These are phyloP conservation scores for Oenanthe melanoleuca DNA, from an alignment of 2,113 vertebrate genomes.

Conservation along the genomic window DNA sequence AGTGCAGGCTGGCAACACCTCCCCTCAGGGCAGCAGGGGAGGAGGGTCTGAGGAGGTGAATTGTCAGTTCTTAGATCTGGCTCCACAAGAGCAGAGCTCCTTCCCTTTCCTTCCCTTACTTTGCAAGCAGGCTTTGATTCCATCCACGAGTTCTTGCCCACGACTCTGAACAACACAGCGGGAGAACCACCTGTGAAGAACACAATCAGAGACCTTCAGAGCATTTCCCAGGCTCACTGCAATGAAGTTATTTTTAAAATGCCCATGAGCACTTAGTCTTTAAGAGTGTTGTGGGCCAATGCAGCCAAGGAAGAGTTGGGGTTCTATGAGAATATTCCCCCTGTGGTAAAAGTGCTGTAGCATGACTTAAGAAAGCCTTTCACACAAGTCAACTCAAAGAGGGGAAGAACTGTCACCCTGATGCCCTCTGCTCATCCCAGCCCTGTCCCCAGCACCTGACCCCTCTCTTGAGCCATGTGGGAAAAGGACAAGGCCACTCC, in stretches of 20 bases:
- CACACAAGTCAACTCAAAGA: neutral
- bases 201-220: neutral
- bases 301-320: neutral
- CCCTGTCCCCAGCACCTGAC: neutral
- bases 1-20: neutral
- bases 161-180: conserved; percentile 87
- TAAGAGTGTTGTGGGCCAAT: neutral
- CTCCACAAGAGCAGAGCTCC: neutral
- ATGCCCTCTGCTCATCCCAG: neutral
- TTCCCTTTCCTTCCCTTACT: conserved; percentile 67
- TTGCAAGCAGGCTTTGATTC: conserved; percentile 87
- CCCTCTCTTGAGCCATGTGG: neutral
- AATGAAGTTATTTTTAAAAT: neutral
- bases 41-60: neutral
- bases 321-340: neutral
- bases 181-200: conserved; percentile 89
- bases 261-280: neutral
- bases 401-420: neutral
- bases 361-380: fast-evolving
- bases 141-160: conserved; percentile 93
- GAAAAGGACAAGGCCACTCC: neutral
- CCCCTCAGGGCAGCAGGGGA: neutral
- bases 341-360: neutral
- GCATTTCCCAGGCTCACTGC: neutral
- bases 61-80: neutral